phyloP scores from a whole-genome alignment of 2,113 vertebrate genomes.

The Calyptommatus sinebrachiatus region DNA sequence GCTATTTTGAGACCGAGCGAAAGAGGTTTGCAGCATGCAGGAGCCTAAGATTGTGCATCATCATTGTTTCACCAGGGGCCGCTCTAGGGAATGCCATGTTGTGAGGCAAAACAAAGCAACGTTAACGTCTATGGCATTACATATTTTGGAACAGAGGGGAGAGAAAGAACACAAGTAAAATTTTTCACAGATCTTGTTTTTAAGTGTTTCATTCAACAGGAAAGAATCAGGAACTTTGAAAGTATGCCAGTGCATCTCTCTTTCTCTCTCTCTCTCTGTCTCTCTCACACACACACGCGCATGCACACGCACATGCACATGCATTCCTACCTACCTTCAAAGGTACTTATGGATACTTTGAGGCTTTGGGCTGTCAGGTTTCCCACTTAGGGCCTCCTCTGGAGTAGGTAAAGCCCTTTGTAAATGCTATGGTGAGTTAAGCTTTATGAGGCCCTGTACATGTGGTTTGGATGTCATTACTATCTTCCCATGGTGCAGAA shows the following conservation, averaged over 20 bases:
- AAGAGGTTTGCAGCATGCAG: neutral
- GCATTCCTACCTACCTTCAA: rapidly evolving
- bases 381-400: no score
- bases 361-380: no score
- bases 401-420: no score
- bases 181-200: neutral
- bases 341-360: neutral
- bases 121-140: neutral
- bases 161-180: neutral
- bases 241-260: neutral
- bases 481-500: no score
- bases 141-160: neutral
- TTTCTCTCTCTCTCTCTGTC: no score
- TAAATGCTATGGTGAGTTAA: no score
- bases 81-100: neutral
- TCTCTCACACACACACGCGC: no score
- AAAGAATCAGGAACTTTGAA: neutral
- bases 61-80: rapidly evolving
- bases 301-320: no score
- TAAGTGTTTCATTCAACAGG: neutral
- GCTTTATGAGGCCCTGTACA: no score
- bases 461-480: no score
- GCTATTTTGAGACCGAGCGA: conserved; percentile 40
- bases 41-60: rapidly evolving
- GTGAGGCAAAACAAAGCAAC: neutral